Percentiles rank a stretch among this genome's conserved stretches.
These are phyloP conservation scores for Kryphioiulus occultus DNA, from an alignment of 2,888 invertebrate species.

Conservation along the genomic window DNA sequence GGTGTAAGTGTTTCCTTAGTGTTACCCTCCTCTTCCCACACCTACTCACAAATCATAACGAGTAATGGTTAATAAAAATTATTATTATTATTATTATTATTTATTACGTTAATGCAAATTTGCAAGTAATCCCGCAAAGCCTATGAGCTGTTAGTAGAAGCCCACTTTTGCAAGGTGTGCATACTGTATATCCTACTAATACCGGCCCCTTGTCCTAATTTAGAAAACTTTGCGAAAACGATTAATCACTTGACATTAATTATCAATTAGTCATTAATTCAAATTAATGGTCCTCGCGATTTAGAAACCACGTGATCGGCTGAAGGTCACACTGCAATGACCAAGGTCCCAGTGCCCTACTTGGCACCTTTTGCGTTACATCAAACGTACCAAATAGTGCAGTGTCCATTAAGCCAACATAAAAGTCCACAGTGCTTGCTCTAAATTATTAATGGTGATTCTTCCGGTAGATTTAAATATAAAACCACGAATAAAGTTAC, in stretches of 20 bases:
- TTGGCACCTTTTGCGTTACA: not conserved
- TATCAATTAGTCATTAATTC: not conserved
- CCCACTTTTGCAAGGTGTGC: no score
- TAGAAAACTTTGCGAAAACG: not conserved
- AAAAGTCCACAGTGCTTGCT: not conserved
- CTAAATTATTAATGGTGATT: conserved; percentile 1
- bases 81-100: no score
- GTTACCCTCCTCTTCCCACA: no score
- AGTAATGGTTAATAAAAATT: no score
- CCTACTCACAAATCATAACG: no score
- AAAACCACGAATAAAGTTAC: not conserved
- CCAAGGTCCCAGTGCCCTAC: not conserved
- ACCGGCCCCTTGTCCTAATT: no score
- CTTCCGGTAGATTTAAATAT: conserved; percentile 6
- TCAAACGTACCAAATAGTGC: not conserved
- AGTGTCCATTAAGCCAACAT: not conserved
- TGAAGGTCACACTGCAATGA: not conserved
- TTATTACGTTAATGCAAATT: no score
- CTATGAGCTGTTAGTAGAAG: no score
- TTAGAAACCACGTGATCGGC: not conserved
- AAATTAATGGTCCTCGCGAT: not conserved
- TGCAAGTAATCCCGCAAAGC: no score
- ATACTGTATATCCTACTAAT: no score
- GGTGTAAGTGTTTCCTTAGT: no score
- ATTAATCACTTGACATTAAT: not conserved